phyloP scores from a whole-genome alignment of 1,140 invertebrate species.

The Heterodera schachtii region DNA sequence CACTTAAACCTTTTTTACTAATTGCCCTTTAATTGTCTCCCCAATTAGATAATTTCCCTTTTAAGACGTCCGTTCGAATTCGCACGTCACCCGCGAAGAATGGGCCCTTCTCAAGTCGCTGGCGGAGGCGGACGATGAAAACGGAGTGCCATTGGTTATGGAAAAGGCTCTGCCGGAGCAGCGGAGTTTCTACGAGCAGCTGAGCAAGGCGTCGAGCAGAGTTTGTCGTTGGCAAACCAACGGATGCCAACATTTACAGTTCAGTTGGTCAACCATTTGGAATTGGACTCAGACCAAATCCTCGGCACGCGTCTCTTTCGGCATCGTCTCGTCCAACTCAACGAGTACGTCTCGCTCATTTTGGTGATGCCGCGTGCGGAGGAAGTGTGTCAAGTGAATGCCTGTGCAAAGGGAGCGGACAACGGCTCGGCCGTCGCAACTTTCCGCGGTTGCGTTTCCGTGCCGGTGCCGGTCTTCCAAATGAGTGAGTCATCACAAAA shows the following conservation, averaged over 20 bases:
- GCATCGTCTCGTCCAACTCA: slow-evolving; percentile 41
- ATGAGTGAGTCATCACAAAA: slow-evolving; percentile 40
- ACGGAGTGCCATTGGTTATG: slow-evolving; percentile 28
- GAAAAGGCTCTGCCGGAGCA: slow-evolving; percentile 21
- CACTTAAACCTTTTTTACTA: background rate
- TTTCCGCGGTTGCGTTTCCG: slow-evolving; percentile 43
- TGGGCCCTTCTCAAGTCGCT: slow-evolving; percentile 31
- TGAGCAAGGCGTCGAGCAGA: slow-evolving; percentile 25
- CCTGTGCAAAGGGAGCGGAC: background rate
- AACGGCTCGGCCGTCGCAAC: background rate
- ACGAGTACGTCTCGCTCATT: slow-evolving; percentile 45
- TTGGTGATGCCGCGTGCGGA: slow-evolving; percentile 47
- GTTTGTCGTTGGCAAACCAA: background rate
- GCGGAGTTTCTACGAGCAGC: slow-evolving; percentile 38
- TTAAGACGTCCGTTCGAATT: slow-evolving; percentile 81
- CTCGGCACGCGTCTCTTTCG: slow-evolving; percentile 33
- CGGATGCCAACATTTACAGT: background rate
- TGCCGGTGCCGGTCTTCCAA: slow-evolving; percentile 52
- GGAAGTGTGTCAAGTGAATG: slow-evolving; percentile 46
- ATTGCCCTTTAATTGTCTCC: background rate
- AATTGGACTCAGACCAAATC: slow-evolving; percentile 40
- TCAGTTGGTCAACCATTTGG: slow-evolving; percentile 37
- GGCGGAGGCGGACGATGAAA: background rate
- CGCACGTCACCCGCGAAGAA: slow-evolving; percentile 77
- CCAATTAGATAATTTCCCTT: too few relatives aligned